Evolutionary conservation across 2,888 invertebrate species (phyloP).

Genomic region (Tubulanus polymorphus): DNA sequence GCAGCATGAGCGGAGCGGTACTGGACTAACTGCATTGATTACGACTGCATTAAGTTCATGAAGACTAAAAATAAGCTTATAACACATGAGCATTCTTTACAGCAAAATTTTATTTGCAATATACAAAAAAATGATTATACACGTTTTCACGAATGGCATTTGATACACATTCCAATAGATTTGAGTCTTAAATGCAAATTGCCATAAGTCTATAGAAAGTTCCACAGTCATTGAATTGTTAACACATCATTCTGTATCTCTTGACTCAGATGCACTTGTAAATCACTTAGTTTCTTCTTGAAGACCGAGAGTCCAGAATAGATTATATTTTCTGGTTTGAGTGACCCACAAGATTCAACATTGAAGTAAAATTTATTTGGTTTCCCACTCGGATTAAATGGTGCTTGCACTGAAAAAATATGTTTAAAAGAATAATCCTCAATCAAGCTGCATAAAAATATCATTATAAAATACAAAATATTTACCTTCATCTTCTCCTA

Average conservation of each 20-base stretch:
- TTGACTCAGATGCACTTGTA: constrained; percentile 66
- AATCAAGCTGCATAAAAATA: not conserved
- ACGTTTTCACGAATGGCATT: too few species aligned
- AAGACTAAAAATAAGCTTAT: too few species aligned
- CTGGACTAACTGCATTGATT: too few species aligned
- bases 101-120: too few species aligned
- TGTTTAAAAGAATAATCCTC: not conserved
- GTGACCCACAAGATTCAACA: constrained; percentile 90
- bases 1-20: too few species aligned
- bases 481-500: constrained; percentile 66
- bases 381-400: constrained; percentile 89
- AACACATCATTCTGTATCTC: constrained; percentile 50
- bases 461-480: constrained; percentile 9
- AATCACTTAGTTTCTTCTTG: constrained; percentile 91
- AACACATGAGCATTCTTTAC: too few species aligned
- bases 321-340: constrained; percentile 95
- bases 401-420: constrained; percentile 70
- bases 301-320: constrained; percentile 88
- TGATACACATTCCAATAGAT: too few species aligned
- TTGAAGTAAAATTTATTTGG: constrained; percentile 97
- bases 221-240: constrained; percentile 25
- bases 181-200: too few species aligned
- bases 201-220: too few species aligned
- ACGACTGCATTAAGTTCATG: too few species aligned
- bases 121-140: too few species aligned